Percentiles rank a stretch among this genome's conserved stretches.
Evolutionary conservation across 2,113 vertebrate genomes (phyloP).

Genomic region (Gnathonemus echidnorhynchus): DNA sequence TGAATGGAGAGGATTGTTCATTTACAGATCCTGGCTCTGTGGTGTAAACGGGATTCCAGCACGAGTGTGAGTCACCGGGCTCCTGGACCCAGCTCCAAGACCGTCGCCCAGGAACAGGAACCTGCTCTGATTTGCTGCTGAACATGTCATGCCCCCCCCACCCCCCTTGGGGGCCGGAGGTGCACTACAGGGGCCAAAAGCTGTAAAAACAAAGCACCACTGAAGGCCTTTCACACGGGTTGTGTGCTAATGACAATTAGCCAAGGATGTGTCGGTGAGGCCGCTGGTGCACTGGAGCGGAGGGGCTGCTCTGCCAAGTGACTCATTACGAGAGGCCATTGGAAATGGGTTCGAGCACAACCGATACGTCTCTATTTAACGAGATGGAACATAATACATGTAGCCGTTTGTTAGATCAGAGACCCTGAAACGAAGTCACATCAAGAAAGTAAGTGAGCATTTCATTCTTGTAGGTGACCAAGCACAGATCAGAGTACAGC

Average conservation of each 20-base stretch:
- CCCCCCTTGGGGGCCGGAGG: background rate
- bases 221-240: background rate
- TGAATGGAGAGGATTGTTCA: conserved; percentile 50
- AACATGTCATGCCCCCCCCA: background rate
- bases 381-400: background rate
- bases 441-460: background rate
- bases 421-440: background rate
- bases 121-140: background rate
- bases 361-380: background rate
- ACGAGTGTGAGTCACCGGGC: conserved; percentile 32
- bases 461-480: background rate
- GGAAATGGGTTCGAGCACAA: background rate
- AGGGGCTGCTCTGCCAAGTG: no score
- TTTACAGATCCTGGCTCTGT: conserved; percentile 46
- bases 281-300: background rate
- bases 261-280: background rate
- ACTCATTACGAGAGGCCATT: background rate
- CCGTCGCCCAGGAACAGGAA: background rate
- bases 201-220: background rate
- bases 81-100: background rate
- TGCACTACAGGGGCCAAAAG: background rate
- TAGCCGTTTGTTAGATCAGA: background rate
- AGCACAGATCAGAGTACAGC: background rate
- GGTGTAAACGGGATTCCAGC: conserved; percentile 46
- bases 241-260: background rate